phyloP scores from a whole-genome alignment of 1,140 invertebrate genomes.

The Medauroidea extradentata region DNA sequence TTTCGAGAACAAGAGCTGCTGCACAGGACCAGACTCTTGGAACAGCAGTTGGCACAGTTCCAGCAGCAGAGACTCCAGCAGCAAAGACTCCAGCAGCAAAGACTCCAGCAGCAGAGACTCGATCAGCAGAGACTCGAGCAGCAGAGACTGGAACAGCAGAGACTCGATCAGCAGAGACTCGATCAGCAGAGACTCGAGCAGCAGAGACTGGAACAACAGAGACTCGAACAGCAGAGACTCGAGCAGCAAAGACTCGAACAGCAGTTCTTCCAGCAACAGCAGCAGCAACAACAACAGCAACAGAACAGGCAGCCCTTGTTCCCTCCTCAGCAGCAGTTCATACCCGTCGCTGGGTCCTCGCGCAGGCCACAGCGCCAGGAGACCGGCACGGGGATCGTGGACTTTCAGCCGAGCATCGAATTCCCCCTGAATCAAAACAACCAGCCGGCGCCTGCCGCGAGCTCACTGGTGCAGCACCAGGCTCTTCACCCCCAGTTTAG shows the following conservation, averaged over 20 bases:
- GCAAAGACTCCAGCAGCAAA: slow-evolving; percentile 36
- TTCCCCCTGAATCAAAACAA: background rate
- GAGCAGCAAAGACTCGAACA: slow-evolving; percentile 10
- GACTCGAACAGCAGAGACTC: slow-evolving; percentile 27
- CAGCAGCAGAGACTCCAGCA: slow-evolving; percentile 58
- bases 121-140: slow-evolving; percentile 52
- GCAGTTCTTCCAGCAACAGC: slow-evolving; percentile 27
- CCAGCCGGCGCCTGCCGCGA: slow-evolving; percentile 22
- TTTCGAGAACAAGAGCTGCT: slow-evolving; percentile 1
- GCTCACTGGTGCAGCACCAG: slow-evolving; percentile 13
- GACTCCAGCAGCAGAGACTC: slow-evolving; percentile 49
- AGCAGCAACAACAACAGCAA: slow-evolving; percentile 44
- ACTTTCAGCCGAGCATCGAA: slow-evolving; percentile 43
- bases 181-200: slow-evolving; percentile 37
- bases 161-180: slow-evolving; percentile 21
- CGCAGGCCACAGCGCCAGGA: slow-evolving; percentile 39
- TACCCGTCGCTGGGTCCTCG: background rate
- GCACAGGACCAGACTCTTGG: background rate
- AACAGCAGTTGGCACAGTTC: background rate
- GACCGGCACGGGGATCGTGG: slow-evolving; percentile 38
- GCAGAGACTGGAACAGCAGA: slow-evolving; percentile 45
- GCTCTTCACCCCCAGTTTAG: background rate
- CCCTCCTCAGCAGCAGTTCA: background rate
- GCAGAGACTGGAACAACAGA: background rate
- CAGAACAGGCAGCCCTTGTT: slow-evolving; percentile 34